Evolutionary conservation across 2,113 vertebrate genomes (phyloP), one percentile per base, ranked within the genome.

Genomic region (Eublepharis macularius): DNA sequence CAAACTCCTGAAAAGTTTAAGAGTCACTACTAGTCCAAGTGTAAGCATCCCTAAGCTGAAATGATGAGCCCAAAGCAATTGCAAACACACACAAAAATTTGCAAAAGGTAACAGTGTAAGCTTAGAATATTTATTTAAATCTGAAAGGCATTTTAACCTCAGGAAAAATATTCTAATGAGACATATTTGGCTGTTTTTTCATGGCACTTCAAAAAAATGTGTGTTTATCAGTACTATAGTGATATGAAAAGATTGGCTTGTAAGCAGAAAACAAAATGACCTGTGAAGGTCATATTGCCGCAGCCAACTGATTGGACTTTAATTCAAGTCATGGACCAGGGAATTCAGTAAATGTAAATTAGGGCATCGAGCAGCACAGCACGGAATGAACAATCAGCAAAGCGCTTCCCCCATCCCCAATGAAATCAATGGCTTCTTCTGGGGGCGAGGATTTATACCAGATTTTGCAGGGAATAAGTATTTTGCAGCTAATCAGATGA

Each of bases 181-280:
- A 43, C 10, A 32, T 51, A 72, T 72, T 70, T 72, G 47, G 73
- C 82, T 76, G n/a, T 29, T 21, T 47, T 81, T 73, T 76, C 34
- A 68, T 66, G 66, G 6, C 36, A 75, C 51, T 75, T 83, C 9
- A 29, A 83, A 65, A 83, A 65, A 75, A 49, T 47, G 57, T 51
- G n/a, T 76, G 82, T 76, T 83, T 84, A 51, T 84, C 82, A 84
- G 34, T 21, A 45, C 2, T 49, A 32, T 6, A 8, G 60, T 76
- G 73, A 68, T 57, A 76, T 68, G 82, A 66, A 83, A 83, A 76
- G 21, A 84, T 76, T 84, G 43, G 60, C 45, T 84, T 84, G n/a
- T 66, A 84, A 84, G 73, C 60, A 84, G 60, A 76, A 84, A 84
- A 76, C n/a, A 84, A 74, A 76, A 76, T 84, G 73, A 76, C 82